Base-by-base conservation (phyloP, 2,797 vertebrate species). In the Falco novaeseelandiae region DNA sequence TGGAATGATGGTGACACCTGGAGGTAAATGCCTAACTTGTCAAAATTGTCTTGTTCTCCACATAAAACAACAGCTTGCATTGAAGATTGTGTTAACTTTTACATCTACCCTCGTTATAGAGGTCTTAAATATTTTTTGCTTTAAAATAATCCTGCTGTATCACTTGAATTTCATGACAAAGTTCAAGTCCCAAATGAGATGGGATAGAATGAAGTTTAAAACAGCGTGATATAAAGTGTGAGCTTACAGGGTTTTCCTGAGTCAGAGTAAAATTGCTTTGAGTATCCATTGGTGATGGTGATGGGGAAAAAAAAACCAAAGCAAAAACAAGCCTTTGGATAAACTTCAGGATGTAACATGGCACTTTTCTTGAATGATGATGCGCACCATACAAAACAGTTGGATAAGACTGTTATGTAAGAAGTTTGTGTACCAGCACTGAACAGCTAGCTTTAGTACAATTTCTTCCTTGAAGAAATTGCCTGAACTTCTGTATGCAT, bases 1-100 rank as follows among this genome's bases (percentile, higher is more conserved):
- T 99, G 99, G 99, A 97, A 99, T 30, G 99, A 99, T 2, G 99
- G 99, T 11, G 97, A 98, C 91, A 98, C 98, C 6, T 99, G 99
- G 99, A 99, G 99, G 99, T 99, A 97, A 97, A 80, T 55, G 10
- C 54, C 42, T 44, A 22, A 49, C 40, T 29, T 90, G 26, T 83
- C 6, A 87, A 19, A 86, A 44, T 69, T 58, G 8, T 69, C 44
- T 61, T 85, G 9, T 78, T 87, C 27, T 72, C 20, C 4, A 20
- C 15, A 5, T 59, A 34, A 63, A 87, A 6, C 10, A 82, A 4
- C 32, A 88, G 2, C 16, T 90, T 72, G 3, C 12, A 14, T 42
- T 1, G 1, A 81, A 34, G 51, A 30, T 19, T 83, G 5, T 49
- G 11, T 30, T 87, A 55, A 27, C 36, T 90, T 74, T 70, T 62